A percentile compares a stretch with the other conserved stretches of the same genome.
phyloP scores from a whole-genome alignment of 2,113 vertebrate genomes.

The Zosterops borbonicus region DNA sequence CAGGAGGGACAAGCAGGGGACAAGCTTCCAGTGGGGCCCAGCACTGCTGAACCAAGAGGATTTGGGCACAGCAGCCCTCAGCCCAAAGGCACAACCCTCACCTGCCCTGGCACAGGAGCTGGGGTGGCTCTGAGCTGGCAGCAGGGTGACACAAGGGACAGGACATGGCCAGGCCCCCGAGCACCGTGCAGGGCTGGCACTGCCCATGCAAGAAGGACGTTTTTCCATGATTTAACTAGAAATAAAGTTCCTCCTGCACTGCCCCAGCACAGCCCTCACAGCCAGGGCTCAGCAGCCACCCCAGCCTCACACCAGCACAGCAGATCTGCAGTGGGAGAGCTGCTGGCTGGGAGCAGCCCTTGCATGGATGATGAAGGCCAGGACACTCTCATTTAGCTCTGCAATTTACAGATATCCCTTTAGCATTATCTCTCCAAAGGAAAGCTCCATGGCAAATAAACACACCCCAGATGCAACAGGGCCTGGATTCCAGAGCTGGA shows the following conservation, averaged over 20 bases:
- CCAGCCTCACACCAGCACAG: rapidly evolving
- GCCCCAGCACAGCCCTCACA: neutral
- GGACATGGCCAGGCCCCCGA: rapidly evolving
- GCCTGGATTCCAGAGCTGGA: neutral
- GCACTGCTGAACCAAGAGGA: neutral
- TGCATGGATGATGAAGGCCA: neutral
- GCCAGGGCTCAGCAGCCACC: neutral
- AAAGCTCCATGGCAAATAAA: constrained; percentile 14
- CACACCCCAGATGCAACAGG: neutral
- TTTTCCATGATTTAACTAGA: neutral
- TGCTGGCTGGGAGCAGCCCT: neutral
- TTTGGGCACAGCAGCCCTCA: neutral
- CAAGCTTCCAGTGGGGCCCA: neutral
- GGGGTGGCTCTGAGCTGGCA: neutral
- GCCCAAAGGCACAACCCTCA: neutral
- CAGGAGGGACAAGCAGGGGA: neutral
- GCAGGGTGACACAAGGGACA: neutral
- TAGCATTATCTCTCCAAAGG: neutral
- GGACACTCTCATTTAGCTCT: neutral
- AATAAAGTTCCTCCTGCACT: neutral
- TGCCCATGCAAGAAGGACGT: neutral
- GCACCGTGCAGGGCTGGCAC: neutral
- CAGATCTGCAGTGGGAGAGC: neutral
- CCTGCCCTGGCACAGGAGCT: neutral
- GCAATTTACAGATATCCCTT: neutral